phyloP scores from a whole-genome alignment of 2,113 vertebrate species.

The Neomonachus schauinslandi region DNA sequence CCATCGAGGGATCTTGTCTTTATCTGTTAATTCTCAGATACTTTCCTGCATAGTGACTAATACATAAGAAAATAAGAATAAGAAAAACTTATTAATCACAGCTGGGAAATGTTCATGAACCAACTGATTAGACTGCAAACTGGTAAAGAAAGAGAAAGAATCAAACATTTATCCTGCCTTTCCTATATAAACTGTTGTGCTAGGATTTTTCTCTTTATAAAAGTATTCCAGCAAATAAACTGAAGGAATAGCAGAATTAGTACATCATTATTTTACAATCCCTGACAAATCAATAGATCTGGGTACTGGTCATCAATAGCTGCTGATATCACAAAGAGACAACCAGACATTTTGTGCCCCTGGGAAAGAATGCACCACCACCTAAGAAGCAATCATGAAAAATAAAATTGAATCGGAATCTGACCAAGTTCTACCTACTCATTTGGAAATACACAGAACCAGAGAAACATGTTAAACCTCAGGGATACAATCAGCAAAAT shows the following conservation, averaged over 20 bases:
- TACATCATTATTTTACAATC: neutral
- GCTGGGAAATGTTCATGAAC: neutral
- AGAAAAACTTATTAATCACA: neutral
- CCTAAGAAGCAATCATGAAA: neutral
- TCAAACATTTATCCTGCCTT: neutral
- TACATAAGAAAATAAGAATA: neutral
- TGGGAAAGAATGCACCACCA: neutral
- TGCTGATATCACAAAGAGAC: neutral
- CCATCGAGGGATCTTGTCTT: neutral
- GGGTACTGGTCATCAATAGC: neutral
- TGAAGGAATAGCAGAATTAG: neutral
- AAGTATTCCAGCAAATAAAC: neutral
- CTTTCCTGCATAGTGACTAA: neutral
- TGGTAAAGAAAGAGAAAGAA: neutral
- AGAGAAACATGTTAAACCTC: neutral
- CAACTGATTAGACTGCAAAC: neutral
- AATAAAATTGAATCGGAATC: neutral
- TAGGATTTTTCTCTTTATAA: neutral
- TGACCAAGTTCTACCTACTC: neutral
- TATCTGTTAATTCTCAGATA: neutral
- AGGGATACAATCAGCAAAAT: neutral
- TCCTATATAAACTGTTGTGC: neutral
- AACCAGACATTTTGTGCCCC: neutral
- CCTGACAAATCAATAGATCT: neutral
- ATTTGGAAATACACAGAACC: neutral